Percentiles rank a stretch among this genome's conserved stretches.
Conservation (phyloP, 2,113 vertebrate species). For the Leuciscus idus region DNA sequence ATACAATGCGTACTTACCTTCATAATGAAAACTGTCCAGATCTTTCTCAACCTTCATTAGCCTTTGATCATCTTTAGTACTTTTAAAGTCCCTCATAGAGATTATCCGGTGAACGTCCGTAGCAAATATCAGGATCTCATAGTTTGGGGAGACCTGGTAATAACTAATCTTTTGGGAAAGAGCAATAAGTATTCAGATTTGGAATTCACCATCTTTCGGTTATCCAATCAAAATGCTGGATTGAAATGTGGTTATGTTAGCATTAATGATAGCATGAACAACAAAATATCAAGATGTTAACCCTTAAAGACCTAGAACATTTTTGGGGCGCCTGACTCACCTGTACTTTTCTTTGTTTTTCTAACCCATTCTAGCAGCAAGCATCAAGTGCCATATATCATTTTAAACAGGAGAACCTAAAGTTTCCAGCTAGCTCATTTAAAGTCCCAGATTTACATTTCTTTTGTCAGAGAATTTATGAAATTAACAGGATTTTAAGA, state of each 20-base stretch:
- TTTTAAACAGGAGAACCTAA: too few species aligned
- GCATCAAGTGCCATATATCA: too few species aligned
- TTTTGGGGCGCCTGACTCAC: too few species aligned
- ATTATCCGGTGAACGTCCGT: constrained; percentile 55
- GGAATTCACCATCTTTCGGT: neutral
- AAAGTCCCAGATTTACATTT: too few species aligned
- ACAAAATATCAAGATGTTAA: too few species aligned
- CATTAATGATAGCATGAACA: too few species aligned
- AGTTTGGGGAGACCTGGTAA: constrained; percentile 73
- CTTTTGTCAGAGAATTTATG: too few species aligned
- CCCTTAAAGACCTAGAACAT: too few species aligned
- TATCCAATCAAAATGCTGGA: neutral
- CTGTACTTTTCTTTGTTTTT: too few species aligned
- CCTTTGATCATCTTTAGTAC: rapidly evolving
- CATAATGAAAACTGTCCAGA: constrained; percentile 38
- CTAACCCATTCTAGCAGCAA: too few species aligned
- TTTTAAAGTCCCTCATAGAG: constrained; percentile 62
- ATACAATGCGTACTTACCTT: constrained; percentile 57
- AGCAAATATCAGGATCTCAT: constrained; percentile 75
- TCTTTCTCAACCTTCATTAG: rapidly evolving
- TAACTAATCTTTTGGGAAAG: constrained; percentile 69
- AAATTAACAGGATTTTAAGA: too few species aligned
- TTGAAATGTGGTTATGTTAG: neutral
- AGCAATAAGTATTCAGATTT: neutral
- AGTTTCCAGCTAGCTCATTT: too few species aligned